Conservation (phyloP, 2,797 vertebrate genomes). For the Eleutherodactylus coqui region DNA sequence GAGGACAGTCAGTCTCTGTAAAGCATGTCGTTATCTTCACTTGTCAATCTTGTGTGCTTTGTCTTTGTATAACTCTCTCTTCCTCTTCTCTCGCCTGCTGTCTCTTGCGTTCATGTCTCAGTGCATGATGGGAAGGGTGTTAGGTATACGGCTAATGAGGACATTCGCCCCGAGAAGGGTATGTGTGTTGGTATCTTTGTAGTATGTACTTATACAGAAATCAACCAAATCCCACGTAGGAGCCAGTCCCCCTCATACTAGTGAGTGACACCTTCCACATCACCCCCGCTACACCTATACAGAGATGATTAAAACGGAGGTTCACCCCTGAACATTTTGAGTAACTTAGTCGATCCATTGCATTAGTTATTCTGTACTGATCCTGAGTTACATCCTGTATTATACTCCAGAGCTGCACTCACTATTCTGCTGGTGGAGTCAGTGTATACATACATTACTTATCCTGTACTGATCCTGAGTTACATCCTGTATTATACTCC, state of each 20-base stretch:
- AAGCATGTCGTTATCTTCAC: constrained; percentile 2
- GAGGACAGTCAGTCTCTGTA: constrained; percentile 13
- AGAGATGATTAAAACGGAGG: too few species aligned
- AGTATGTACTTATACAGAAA: constrained; percentile 61
- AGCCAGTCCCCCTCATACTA: not conserved
- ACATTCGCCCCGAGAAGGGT: constrained; percentile 92
- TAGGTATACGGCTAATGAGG: constrained; percentile 94
- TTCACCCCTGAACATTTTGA: too few species aligned
- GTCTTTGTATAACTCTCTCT: constrained; percentile 72
- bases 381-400: too few species aligned
- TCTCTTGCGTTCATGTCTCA: constrained; percentile 82
- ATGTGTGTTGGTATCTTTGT: constrained; percentile 75
- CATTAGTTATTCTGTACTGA: too few species aligned
- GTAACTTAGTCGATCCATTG: too few species aligned
- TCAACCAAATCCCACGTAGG: constrained; percentile 63
- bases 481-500: too few species aligned
- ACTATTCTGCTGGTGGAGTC: too few species aligned
- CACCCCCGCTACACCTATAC: not conserved
- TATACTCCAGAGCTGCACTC: too few species aligned
- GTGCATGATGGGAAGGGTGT: constrained; percentile 97
- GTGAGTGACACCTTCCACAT: not conserved
- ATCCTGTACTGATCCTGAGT: too few species aligned
- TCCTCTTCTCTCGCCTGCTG: constrained; percentile 74
- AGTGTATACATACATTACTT: too few species aligned
- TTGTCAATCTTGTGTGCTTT: constrained; percentile 62